phyloP scores from a whole-genome alignment of 2,797 vertebrate species.

The Cirrhinus mrigala region DNA sequence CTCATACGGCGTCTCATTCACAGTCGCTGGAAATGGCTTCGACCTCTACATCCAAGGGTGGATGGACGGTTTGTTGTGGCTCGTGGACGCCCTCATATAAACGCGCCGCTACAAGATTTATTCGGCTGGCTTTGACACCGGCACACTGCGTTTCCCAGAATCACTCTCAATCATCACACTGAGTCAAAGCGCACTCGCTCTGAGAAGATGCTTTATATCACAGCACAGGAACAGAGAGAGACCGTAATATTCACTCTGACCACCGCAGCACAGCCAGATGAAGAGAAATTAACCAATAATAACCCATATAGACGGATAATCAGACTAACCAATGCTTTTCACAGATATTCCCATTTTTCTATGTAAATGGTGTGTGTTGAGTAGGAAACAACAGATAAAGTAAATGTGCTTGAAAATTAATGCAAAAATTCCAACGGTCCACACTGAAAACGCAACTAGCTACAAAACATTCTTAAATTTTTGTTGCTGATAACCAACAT shows the following conservation, averaged over 20 bases:
- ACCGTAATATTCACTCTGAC: neutral
- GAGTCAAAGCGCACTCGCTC: constrained; percentile 32
- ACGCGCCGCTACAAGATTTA: constrained; percentile 50
- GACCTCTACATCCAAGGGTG: constrained; percentile 34
- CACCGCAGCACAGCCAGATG: neutral
- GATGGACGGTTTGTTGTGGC: constrained; percentile 38
- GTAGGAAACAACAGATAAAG: neutral
- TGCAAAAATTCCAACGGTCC: neutral
- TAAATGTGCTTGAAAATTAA: neutral
- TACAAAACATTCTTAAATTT: too few species aligned
- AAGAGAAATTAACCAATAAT: neutral
- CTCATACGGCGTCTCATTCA: constrained; percentile 32
- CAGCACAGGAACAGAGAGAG: constrained; percentile 17
- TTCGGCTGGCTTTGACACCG: constrained; percentile 36
- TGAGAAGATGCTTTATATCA: constrained; percentile 25
- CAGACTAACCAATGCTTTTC: too few species aligned
- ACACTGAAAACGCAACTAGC: too few species aligned
- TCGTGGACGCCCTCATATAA: constrained; percentile 46
- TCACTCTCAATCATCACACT: constrained; percentile 35
- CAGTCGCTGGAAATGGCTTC: constrained; percentile 24
- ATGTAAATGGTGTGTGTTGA: neutral
- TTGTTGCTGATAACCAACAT: too few species aligned
- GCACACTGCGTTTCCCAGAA: constrained; percentile 47
- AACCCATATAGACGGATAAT: neutral
- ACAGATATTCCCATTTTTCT: neutral